Conservation (phyloP, 2,797 vertebrate genomes). For the Sebastes itinus region DNA sequence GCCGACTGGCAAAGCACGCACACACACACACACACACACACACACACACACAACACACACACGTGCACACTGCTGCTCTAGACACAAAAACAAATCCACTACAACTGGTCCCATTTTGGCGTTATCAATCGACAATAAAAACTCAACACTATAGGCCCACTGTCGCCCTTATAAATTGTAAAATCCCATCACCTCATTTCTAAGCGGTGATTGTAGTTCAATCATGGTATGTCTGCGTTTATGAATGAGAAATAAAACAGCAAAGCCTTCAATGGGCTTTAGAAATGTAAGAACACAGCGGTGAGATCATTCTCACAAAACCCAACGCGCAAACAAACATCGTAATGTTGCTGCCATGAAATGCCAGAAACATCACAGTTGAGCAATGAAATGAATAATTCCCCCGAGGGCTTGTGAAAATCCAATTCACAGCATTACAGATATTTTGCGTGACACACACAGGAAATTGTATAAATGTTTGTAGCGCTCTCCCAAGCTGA, state of each 20-base stretch:
- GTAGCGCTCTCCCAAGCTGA: background rate
- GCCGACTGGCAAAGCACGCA: conserved; percentile 18
- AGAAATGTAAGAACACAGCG: background rate
- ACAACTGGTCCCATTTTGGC: background rate
- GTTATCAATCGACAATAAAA: background rate
- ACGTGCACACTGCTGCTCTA: background rate
- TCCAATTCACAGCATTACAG: conserved; percentile 33
- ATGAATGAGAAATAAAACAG: background rate
- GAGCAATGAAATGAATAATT: conserved; percentile 27
- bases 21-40: background rate
- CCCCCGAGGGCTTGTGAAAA: conserved; percentile 35
- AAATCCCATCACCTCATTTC: background rate
- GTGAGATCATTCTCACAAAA: conserved; percentile 3
- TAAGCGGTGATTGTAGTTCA: conserved; percentile 14
- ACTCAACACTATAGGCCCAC: background rate
- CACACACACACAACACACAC: background rate
- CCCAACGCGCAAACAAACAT: conserved; percentile 12
- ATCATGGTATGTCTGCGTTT: background rate
- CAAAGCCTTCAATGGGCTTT: conserved; percentile 3
- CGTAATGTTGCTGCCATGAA: conserved; percentile 11
- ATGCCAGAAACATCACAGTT: conserved; percentile 13
- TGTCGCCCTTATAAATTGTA: background rate
- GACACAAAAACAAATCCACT: background rate
- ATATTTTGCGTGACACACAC: conserved; percentile 32
- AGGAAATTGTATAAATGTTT: conserved; percentile 32